phyloP scores from a whole-genome alignment of 2,113 vertebrate genomes.

The Phyllostomus hastatus region DNA sequence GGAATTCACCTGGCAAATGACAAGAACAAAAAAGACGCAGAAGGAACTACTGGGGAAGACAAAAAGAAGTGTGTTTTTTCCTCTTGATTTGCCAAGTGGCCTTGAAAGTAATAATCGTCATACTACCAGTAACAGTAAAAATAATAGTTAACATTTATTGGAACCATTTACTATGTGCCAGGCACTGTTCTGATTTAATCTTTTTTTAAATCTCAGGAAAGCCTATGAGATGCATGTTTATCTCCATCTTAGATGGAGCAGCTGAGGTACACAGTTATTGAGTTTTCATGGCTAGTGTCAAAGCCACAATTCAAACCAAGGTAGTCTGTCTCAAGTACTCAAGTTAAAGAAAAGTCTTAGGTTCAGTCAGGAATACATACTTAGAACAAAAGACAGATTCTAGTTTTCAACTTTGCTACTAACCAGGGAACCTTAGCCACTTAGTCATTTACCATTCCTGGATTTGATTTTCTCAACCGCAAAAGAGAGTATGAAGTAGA shows the following conservation, averaged over 20 bases:
- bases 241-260: neutral
- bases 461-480: neutral
- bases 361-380: neutral
- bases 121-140: neutral
- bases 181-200: neutral
- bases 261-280: neutral
- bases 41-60: neutral
- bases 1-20: neutral
- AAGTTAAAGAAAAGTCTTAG: slow-evolving; percentile 11
- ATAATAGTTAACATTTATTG: neutral
- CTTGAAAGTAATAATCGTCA: neutral
- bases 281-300: neutral
- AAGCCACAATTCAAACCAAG: neutral
- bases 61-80: neutral
- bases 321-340: neutral
- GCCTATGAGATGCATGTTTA: neutral
- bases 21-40: neutral
- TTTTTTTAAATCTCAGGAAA: slow-evolving; percentile 2
- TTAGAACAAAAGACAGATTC: neutral
- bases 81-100: neutral
- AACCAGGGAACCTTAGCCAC: neutral
- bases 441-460: neutral
- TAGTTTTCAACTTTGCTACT: neutral
- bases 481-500: neutral
- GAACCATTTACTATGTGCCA: neutral